A percentile compares a stretch with the other conserved stretches of the same genome.
Evolutionary conservation across 35 echinoderm and acorn worm species (phyloP).

Genomic region (Ophiothrix spiculata): DNA sequence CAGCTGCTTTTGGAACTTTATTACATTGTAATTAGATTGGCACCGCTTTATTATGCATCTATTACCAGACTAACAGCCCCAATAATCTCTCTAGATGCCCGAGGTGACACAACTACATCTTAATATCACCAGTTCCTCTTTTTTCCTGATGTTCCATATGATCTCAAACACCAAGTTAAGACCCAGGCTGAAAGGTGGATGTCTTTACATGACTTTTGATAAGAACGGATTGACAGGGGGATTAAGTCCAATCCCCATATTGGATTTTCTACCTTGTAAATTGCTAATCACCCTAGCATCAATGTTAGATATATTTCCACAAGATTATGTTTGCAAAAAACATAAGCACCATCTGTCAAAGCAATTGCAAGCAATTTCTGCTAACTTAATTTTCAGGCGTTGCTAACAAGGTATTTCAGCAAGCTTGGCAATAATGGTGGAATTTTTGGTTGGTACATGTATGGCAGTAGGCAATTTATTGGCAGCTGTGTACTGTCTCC

Average conservation of each 20-base stretch:
- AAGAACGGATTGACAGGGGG: not conserved
- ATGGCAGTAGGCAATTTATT: not conserved
- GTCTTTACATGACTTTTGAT: not conserved
- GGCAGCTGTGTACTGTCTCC: not conserved
- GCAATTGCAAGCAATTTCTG: not conserved
- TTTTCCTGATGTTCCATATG: not conserved
- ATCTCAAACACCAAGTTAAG: not conserved
- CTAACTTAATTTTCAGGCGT: not conserved
- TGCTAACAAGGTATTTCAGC: not conserved
- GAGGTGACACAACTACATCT: not conserved
- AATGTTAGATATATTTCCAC: not conserved
- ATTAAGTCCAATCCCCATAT: not conserved
- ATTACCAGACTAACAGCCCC: slow-evolving; percentile 8
- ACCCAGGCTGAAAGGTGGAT: not conserved
- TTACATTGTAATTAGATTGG: slow-evolving; percentile 10
- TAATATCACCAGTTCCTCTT: not conserved
- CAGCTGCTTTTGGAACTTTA: not conserved
- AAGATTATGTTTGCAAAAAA: not conserved
- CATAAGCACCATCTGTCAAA: not conserved
- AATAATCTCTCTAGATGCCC: not conserved
- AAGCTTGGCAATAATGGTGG: not conserved
- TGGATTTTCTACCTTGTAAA: not conserved
- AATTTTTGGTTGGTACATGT: not conserved
- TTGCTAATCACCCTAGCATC: not conserved
- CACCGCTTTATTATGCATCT: slow-evolving; percentile 9